A percentile compares a stretch with the other conserved stretches of the same genome.
phyloP scores from a whole-genome alignment of 2,113 vertebrate genomes.

The Perccottus glenii region DNA sequence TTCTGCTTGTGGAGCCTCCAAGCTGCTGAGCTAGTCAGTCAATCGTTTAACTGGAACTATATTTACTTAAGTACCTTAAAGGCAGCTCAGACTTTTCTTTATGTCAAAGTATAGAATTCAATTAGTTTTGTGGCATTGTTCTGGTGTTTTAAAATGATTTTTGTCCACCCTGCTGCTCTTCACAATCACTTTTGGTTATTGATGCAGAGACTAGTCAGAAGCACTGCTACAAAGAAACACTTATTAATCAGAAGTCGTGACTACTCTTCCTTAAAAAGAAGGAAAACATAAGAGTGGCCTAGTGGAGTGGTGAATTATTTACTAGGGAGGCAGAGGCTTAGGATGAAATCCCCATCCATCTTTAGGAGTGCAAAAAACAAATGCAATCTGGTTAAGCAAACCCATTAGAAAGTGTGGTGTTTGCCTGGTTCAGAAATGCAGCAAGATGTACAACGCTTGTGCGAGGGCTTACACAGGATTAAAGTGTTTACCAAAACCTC shows the following conservation, averaged over 20 bases:
- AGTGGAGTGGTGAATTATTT: conserved; percentile 50
- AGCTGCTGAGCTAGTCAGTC: conserved; percentile 65
- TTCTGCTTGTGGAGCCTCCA: conserved; percentile 47
- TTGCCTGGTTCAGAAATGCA: conserved; percentile 62
- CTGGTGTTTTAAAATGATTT: conserved; percentile 22
- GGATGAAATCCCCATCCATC: conserved; percentile 60
- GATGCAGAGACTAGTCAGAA: conserved; percentile 17
- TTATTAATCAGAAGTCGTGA: conserved; percentile 20
- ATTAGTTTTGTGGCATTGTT: conserved; percentile 20
- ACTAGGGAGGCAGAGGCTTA: conserved; percentile 44
- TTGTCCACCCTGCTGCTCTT: not conserved
- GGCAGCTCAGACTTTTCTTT: conserved; percentile 10
- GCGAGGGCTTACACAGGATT: conserved; percentile 70
- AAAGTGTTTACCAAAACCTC: conserved; percentile 76
- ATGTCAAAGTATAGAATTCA: conserved; percentile 33
- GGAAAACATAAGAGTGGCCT: conserved; percentile 26
- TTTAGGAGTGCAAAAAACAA: conserved; percentile 59
- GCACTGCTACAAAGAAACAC: not conserved
- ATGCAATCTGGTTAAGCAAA: conserved; percentile 69
- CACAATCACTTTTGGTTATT: conserved; percentile 6
- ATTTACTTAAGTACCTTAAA: conserved; percentile 53
- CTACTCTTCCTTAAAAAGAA: conserved; percentile 23
- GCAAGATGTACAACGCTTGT: conserved; percentile 55
- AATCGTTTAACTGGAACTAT: conserved; percentile 42
- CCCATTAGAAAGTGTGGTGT: conserved; percentile 65